Evolutionary conservation across 2,888 invertebrate species (phyloP).

Genomic region (Drosophila subquinaria): DNA sequence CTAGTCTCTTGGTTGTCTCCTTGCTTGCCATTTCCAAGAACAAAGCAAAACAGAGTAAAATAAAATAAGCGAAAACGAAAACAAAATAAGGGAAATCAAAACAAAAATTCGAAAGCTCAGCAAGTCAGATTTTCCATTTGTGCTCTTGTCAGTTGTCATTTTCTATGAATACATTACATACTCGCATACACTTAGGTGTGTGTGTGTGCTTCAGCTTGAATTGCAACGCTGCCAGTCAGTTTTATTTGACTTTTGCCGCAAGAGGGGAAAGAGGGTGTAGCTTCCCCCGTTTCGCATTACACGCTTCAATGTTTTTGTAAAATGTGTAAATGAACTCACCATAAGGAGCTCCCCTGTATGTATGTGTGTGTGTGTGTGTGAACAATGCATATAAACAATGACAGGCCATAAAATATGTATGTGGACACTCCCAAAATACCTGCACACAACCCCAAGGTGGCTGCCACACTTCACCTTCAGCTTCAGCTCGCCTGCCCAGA

Average conservation of each 20-base stretch:
- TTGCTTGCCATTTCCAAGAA: conserved; percentile 14
- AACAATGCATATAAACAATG: conserved; percentile 63
- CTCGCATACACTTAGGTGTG: conserved; percentile 15
- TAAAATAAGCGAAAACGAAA: conserved; percentile 11
- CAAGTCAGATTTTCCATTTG: conserved; percentile 75
- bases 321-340: conserved; percentile 80
- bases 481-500: conserved; percentile 28
- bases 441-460: conserved; percentile 18
- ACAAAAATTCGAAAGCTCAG: conserved; percentile 35
- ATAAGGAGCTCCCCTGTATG: conserved; percentile 41
- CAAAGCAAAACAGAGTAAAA: conserved; percentile 18
- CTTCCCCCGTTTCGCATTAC: conserved; percentile 62
- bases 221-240: conserved; percentile 46
- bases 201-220: conserved; percentile 29
- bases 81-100: conserved; percentile 30
- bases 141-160: conserved; percentile 78
- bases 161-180: conserved; percentile 76
- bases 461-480: conserved; percentile 14
- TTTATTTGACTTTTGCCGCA: conserved; percentile 44
- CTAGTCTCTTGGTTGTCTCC: conserved; percentile 41
- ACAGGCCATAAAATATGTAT: conserved; percentile 74
- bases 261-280: conserved; percentile 18
- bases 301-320: conserved; percentile 77
- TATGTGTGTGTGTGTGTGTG: conserved; percentile 6
- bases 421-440: conserved; percentile 55